A percentile compares a stretch with the other conserved stretches of the same genome.
Conservation (phyloP, 1,140 invertebrate species). For the Zaprionus kolodkinae region DNA sequence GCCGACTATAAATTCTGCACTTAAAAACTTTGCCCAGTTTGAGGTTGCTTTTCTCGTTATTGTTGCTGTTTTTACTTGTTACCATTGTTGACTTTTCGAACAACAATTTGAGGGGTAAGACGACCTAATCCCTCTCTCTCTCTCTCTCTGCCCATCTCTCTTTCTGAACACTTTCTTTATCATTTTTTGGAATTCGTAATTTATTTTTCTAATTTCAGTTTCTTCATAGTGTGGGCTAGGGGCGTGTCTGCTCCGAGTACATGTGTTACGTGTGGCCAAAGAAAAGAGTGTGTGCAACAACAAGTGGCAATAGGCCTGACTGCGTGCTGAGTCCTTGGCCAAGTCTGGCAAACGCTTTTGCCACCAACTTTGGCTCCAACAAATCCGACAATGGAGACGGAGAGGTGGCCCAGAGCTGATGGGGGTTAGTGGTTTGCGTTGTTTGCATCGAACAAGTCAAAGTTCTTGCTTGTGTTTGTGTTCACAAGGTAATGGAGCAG, state of each 20-base stretch:
- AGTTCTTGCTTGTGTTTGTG: not conserved
- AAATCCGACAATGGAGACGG: not conserved
- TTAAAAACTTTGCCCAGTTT: constrained; percentile 77
- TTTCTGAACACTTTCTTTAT: not conserved
- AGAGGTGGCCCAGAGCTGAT: not conserved
- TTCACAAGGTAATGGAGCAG: not conserved
- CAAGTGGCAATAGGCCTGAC: constrained; percentile 59
- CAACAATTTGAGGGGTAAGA: constrained; percentile 47
- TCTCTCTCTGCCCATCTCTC: not conserved
- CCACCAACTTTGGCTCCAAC: constrained; percentile 30
- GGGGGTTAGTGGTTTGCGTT: constrained; percentile 3
- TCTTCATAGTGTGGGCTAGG: constrained; percentile 18
- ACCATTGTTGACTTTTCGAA: constrained; percentile 39
- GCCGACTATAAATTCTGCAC: constrained; percentile 77
- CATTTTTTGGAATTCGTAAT: constrained; percentile 36
- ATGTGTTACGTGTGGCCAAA: constrained; percentile 35
- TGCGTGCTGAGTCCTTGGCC: not conserved
- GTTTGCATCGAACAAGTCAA: not conserved
- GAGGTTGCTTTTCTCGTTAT: constrained; percentile 24
- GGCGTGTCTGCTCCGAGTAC: constrained; percentile 38
- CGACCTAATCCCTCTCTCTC: constrained; percentile 26
- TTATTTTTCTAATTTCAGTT: constrained; percentile 50
- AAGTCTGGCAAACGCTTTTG: constrained; percentile 12
- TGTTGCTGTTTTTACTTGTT: constrained; percentile 31
- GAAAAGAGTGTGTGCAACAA: constrained; percentile 34